Evolutionary conservation across 2,888 invertebrate species (phyloP).

Genomic region (Protonemura montana): DNA sequence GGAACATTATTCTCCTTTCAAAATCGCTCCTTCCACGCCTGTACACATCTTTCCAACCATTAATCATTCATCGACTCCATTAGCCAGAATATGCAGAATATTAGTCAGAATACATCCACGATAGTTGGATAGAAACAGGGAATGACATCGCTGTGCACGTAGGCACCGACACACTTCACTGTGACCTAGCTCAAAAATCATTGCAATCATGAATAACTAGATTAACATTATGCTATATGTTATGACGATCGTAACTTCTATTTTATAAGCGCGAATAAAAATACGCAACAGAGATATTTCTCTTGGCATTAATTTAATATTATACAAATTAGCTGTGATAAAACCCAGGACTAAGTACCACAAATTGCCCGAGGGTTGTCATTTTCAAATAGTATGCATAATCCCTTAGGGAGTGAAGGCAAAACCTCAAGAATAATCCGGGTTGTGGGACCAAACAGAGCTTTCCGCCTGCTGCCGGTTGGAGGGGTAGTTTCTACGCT

Average conservation of each 20-base stretch:
- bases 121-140: background rate
- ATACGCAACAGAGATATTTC: background rate
- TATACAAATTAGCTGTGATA: constrained; percentile 4
- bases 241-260: background rate
- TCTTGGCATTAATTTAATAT: background rate
- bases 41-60: background rate
- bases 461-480: background rate
- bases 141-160: background rate
- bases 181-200: background rate
- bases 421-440: constrained; percentile 33
- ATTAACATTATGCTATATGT: no score
- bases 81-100: background rate
- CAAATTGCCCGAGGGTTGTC: constrained; percentile 25
- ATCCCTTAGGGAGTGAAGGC: background rate
- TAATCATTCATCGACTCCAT: constrained; percentile 12
- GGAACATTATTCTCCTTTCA: background rate
- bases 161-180: background rate
- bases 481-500: background rate
- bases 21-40: background rate
- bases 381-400: constrained; percentile 24
- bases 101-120: background rate
- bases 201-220: background rate
- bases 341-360: constrained; percentile 9
- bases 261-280: background rate
- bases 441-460: constrained; percentile 20